Evolutionary conservation across 2,888 invertebrate species (phyloP).

Genomic region (Megaustenia siamemsis): DNA sequence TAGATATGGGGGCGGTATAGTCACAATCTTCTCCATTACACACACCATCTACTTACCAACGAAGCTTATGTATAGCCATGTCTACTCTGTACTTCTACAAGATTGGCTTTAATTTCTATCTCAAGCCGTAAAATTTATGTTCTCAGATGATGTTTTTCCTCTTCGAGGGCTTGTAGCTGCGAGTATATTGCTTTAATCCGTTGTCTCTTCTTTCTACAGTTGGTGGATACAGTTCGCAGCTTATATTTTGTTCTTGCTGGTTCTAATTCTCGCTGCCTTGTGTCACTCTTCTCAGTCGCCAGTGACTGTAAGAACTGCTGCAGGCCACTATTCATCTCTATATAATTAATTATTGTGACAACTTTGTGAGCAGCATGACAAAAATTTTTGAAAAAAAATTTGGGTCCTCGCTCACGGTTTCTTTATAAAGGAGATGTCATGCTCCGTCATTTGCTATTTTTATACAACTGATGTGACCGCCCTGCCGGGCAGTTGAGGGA

Average conservation of each 20-base stretch:
- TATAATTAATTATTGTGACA: neutral
- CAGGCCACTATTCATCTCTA: neutral
- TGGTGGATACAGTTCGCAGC: neutral
- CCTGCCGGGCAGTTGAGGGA: no score
- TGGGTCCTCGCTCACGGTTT: neutral
- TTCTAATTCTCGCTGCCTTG: neutral
- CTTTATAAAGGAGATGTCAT: neutral
- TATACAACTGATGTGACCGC: no score
- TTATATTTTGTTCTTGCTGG: neutral
- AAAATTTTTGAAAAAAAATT: neutral
- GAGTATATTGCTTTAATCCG: constrained; percentile 1
- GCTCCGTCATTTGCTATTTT: neutral
- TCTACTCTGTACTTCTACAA: neutral
- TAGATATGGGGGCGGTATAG: neutral
- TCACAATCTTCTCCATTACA: neutral
- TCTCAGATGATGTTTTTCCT: constrained; percentile 5
- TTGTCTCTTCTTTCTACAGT: neutral
- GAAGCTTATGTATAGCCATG: neutral
- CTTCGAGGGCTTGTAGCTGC: constrained; percentile 10
- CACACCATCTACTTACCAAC: neutral
- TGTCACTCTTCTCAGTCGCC: neutral
- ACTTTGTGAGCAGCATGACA: neutral
- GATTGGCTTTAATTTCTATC: neutral
- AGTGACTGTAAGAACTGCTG: neutral
- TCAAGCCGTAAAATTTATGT: neutral